Percentiles rank a stretch among this genome's conserved stretches.
Conservation (phyloP, 2,888 invertebrate species). For the Tanytarsus gracilentus region DNA sequence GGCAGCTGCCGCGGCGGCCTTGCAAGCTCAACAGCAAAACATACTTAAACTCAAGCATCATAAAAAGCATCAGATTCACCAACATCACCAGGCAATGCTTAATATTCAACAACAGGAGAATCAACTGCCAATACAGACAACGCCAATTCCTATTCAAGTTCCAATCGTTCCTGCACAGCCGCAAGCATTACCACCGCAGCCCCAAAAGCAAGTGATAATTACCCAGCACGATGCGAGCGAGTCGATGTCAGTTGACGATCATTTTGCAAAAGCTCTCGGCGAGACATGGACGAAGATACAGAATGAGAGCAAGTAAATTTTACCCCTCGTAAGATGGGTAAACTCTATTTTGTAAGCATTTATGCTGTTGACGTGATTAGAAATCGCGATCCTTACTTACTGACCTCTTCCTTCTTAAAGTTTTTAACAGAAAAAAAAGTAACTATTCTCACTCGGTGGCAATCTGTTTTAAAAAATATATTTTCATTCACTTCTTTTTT, state of each 20-base stretch:
- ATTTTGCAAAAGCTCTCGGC: constrained; percentile 81
- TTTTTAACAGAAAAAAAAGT: neutral
- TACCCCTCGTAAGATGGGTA: neutral
- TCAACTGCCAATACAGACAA: constrained; percentile 35
- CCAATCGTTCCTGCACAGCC: constrained; percentile 34
- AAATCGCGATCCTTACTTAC: neutral
- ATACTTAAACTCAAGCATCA: constrained; percentile 27
- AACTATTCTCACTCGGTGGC: constrained; percentile 24
- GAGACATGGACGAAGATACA: constrained; percentile 74
- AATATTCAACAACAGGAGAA: constrained; percentile 30
- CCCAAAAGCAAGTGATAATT: constrained; percentile 23
- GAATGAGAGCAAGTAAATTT: constrained; percentile 41
- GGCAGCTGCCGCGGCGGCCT: constrained; percentile 26
- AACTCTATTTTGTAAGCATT: neutral
- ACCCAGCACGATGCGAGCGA: constrained; percentile 39
- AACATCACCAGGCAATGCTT: constrained; percentile 24
- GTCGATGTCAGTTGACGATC: constrained; percentile 72
- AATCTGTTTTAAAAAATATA: constrained; percentile 1
- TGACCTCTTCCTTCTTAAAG: constrained; percentile 9
- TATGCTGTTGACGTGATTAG: neutral
- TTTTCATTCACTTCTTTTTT: neutral
- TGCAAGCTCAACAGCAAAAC: constrained; percentile 29
- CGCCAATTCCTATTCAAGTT: constrained; percentile 35
- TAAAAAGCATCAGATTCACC: constrained; percentile 28
- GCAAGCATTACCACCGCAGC: neutral